phyloP scores from a whole-genome alignment of 2,888 invertebrate genomes.

The Nomada ruficornis region DNA sequence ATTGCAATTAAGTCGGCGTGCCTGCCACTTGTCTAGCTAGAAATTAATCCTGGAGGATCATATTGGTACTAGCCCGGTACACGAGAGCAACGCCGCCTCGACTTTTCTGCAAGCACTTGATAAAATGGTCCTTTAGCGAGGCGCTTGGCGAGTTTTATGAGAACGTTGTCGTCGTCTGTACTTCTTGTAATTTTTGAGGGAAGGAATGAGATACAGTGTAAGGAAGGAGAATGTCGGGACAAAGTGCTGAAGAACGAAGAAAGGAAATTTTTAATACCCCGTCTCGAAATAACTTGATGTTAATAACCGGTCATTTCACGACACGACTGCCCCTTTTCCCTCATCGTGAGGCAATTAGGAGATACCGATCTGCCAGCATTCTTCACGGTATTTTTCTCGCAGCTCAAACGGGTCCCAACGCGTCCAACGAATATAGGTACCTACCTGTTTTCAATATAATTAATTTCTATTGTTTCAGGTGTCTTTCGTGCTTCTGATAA shows the following conservation, averaged over 20 bases:
- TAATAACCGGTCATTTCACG: slow-evolving; percentile 43
- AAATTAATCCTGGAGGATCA: slow-evolving; percentile 54
- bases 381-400: slow-evolving; percentile 11
- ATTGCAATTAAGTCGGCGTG: slow-evolving; percentile 75
- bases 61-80: slow-evolving; percentile 35
- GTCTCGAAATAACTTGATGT: slow-evolving; percentile 23
- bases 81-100: neutral
- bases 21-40: slow-evolving; percentile 73
- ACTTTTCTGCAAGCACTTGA: slow-evolving; percentile 19
- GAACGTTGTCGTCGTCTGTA: slow-evolving; percentile 19
- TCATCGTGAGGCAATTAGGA: slow-evolving; percentile 38
- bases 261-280: slow-evolving; percentile 42
- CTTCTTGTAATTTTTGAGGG: slow-evolving; percentile 26
- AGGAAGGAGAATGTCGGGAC: neutral
- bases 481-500: neutral
- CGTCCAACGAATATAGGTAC: neutral
- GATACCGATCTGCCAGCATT: slow-evolving; percentile 37
- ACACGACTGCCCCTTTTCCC: slow-evolving; percentile 26
- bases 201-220: neutral
- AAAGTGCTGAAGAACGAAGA: too few relatives aligned
- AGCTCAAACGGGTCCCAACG: slow-evolving; percentile 11
- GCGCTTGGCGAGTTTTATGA: slow-evolving; percentile 33
- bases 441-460: slow-evolving; percentile 20
- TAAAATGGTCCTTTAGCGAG: slow-evolving; percentile 27
- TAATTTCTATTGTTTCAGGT: slow-evolving; percentile 4